Conservation (phyloP, 1,140 invertebrate species). For the Ceratina calcarata region DNA sequence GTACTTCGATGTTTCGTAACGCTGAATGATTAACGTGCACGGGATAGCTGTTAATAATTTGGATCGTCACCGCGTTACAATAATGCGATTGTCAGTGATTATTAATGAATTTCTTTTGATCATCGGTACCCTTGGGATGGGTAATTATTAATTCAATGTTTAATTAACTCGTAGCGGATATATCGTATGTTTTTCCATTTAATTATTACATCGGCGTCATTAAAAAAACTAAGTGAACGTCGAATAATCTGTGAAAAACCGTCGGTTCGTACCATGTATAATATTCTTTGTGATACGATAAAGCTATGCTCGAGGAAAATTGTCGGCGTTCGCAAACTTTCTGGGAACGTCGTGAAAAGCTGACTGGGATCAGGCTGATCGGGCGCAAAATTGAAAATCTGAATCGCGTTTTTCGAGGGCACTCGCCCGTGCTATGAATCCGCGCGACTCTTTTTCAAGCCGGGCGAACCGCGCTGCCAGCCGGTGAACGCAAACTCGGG, state of each 20-base stretch:
- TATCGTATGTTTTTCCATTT: not conserved
- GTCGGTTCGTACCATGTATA: too few species aligned
- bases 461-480: too few species aligned
- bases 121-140: not conserved
- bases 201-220: too few species aligned
- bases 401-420: slow-evolving; percentile 9
- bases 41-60: not conserved
- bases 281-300: too few species aligned
- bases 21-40: not conserved
- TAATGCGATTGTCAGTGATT: not conserved
- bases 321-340: not conserved
- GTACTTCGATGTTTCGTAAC: not conserved
- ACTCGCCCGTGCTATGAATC: not conserved
- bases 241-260: too few species aligned
- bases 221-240: too few species aligned
- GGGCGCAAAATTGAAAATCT: slow-evolving; percentile 48
- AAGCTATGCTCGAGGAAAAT: too few species aligned
- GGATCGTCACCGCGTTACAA: not conserved
- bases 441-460: not conserved
- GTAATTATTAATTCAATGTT: not conserved
- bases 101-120: not conserved
- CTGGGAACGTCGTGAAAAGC: not conserved
- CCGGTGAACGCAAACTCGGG: too few species aligned
- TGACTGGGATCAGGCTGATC: not conserved
- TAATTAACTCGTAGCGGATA: not conserved